A percentile compares a stretch with the other conserved stretches of the same genome.
Evolutionary conservation across 2,888 invertebrate genomes (phyloP).

Genomic region (Idaea straminata): DNA sequence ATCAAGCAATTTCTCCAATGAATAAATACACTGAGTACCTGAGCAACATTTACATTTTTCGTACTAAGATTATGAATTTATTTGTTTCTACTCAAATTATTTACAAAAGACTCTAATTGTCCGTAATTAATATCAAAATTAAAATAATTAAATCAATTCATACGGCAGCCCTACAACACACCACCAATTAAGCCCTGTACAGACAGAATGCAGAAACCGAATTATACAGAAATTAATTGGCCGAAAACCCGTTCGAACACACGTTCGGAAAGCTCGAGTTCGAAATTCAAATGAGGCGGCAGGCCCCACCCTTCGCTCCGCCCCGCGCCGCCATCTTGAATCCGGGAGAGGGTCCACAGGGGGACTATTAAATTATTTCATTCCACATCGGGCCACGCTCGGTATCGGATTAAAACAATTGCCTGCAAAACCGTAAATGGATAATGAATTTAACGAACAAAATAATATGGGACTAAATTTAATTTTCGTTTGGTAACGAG

Average conservation of each 20-base stretch:
- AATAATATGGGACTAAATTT: conserved; percentile 70
- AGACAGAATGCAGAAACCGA: conserved; percentile 59
- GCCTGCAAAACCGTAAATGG: conserved; percentile 77
- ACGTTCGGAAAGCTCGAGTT: conserved; percentile 75
- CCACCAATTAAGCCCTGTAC: conserved; percentile 55
- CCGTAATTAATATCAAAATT: not conserved
- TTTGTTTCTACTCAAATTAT: not conserved
- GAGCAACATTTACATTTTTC: no score
- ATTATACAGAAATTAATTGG: conserved; percentile 77
- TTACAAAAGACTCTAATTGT: not conserved
- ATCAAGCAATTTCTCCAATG: no score
- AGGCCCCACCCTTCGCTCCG: conserved; percentile 72
- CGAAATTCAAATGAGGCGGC: conserved; percentile 80
- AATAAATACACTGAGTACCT: no score
- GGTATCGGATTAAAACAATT: conserved; percentile 80
- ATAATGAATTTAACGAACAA: conserved; percentile 76
- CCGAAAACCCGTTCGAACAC: conserved; percentile 75
- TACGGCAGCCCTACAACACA: conserved; percentile 29
- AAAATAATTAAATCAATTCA: conserved; percentile 2
- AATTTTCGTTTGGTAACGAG: conserved; percentile 41
- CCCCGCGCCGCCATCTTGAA: conserved; percentile 77
- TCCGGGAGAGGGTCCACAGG: conserved; percentile 54
- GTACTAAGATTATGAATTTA: not conserved
- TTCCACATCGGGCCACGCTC: conserved; percentile 74
- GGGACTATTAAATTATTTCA: conserved; percentile 79